These are phyloP conservation scores for Perodicticus potto DNA, from an alignment of 2,797 vertebrate genomes.

Conservation along the genomic window DNA sequence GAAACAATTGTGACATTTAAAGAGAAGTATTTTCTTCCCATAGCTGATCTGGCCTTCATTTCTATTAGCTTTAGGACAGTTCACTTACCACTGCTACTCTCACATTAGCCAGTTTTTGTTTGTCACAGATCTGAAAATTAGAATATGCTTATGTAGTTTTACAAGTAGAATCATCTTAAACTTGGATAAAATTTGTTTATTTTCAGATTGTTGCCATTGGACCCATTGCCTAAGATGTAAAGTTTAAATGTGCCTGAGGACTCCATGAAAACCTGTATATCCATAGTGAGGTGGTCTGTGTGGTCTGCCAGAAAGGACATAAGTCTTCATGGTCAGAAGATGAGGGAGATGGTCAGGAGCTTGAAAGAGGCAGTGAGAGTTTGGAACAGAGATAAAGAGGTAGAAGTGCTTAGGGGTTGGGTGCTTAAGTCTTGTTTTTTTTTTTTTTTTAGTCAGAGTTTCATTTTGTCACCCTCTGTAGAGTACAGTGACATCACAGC, in stretches of 20 bases:
- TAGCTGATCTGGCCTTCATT: background rate
- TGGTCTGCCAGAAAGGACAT: background rate
- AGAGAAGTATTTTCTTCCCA: slow-evolving; percentile 52
- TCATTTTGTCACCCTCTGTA: too few relatives aligned
- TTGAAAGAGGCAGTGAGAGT: background rate
- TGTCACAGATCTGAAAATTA: slow-evolving; percentile 8
- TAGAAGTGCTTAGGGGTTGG: background rate
- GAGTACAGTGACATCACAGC: too few relatives aligned
- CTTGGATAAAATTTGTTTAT: background rate
- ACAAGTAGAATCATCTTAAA: background rate
- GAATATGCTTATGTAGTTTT: background rate
- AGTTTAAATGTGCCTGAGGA: background rate
- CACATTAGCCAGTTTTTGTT: background rate
- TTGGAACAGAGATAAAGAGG: background rate
- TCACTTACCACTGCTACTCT: background rate
- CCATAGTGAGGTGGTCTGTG: background rate
- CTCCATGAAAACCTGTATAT: background rate
- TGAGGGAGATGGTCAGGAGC: background rate
- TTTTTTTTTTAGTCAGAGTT: too few relatives aligned
- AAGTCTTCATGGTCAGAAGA: background rate
- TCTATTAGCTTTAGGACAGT: background rate
- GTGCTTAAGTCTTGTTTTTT: background rate
- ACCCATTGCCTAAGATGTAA: background rate
- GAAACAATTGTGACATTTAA: slow-evolving; percentile 50
- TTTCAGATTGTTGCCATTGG: background rate